These are phyloP conservation scores for Caenorhabditis remanei DNA, from an alignment of 1,140 invertebrate species.

Conservation along the genomic window DNA sequence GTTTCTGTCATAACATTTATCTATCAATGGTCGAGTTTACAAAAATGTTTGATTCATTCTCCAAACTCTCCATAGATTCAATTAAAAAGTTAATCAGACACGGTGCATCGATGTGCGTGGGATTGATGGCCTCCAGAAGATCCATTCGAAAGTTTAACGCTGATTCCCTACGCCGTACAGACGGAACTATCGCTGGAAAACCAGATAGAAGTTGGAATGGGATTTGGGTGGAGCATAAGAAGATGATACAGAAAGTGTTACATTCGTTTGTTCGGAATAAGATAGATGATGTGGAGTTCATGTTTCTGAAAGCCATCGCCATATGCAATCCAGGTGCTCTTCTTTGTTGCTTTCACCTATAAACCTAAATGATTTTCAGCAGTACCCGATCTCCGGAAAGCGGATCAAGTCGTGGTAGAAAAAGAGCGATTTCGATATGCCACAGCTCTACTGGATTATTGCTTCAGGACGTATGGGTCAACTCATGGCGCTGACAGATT, in stretches of 20 bases:
- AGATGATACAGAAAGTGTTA: neutral
- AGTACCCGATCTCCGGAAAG: neutral
- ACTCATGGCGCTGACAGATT: neutral
- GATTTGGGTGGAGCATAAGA: neutral
- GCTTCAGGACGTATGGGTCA: neutral
- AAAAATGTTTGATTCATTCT: neutral
- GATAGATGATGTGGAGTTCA: neutral
- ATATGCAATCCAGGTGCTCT: neutral
- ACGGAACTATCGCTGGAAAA: neutral
- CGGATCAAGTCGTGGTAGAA: neutral
- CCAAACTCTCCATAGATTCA: neutral
- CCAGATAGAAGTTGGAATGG: conserved; percentile 7
- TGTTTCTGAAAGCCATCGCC: neutral
- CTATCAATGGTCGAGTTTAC: neutral
- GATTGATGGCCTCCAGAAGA: neutral
- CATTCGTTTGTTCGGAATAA: neutral
- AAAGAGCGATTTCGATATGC: neutral
- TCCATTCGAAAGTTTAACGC: neutral
- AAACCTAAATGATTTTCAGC: neutral
- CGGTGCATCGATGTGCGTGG: neutral
- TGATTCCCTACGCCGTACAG: neutral
- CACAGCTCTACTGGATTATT: neutral
- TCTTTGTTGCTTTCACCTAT: neutral
- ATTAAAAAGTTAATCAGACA: neutral
- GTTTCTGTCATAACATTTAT: neutral